Percentiles rank a stretch among this genome's conserved stretches.
These are phyloP conservation scores for Carpatolechia fugitivella DNA, from an alignment of 2,888 invertebrate genomes.

Conservation along the genomic window DNA sequence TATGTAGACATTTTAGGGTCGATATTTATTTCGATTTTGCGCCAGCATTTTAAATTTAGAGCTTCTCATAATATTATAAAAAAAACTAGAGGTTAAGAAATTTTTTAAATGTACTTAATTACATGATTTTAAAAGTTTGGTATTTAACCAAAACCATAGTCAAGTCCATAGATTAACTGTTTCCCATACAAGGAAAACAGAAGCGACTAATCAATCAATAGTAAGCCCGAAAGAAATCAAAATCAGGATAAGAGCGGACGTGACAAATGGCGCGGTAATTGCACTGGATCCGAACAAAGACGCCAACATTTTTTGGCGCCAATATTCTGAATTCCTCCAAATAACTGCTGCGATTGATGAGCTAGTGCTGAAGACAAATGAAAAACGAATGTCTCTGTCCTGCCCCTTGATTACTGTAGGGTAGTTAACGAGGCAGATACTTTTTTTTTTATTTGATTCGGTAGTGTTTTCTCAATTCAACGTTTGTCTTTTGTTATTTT, in stretches of 20 bases:
- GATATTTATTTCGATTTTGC: no score
- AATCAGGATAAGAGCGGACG: conserved; percentile 47
- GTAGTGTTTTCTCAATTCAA: neutral
- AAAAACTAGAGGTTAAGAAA: no score
- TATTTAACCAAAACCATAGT: neutral
- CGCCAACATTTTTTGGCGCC: conserved; percentile 34
- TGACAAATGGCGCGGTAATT: conserved; percentile 75
- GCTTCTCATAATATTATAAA: no score
- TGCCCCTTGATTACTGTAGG: conserved; percentile 40
- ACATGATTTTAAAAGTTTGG: no score
- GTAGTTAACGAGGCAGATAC: conserved; percentile 19
- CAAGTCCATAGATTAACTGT: neutral
- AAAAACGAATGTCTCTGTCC: conserved; percentile 46
- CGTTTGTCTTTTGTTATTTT: no score
- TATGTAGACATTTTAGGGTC: no score
- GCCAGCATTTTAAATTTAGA: no score
- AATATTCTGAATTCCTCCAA: conserved; percentile 55
- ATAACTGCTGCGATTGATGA: conserved; percentile 70
- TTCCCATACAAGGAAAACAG: conserved; percentile 10
- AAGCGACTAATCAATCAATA: conserved; percentile 67
- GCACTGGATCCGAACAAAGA: conserved; percentile 57
- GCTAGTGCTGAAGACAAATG: conserved; percentile 52
- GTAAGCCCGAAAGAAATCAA: conserved; percentile 62
- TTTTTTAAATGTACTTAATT: no score
- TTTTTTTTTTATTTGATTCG: neutral